These are phyloP conservation scores for Smittia sp. DNA, from an alignment of 2,888 invertebrate species.

Conservation along the genomic window DNA sequence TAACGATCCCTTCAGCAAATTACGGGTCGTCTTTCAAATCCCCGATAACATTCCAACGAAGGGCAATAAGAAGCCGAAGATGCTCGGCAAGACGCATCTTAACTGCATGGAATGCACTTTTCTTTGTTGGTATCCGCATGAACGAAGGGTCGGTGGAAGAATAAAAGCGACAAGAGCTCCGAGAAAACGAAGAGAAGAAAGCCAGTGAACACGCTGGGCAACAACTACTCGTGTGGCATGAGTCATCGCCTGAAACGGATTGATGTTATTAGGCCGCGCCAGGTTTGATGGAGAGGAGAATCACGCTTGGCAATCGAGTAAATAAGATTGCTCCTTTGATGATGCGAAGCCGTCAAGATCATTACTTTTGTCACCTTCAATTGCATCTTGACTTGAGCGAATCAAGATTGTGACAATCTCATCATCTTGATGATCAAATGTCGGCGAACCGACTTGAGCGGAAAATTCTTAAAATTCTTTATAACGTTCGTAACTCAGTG, in stretches of 20 bases:
- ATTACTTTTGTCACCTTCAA: not conserved
- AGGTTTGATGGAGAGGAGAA: not conserved
- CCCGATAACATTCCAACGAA: not conserved
- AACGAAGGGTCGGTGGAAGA: not conserved
- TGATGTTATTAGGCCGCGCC: slow-evolving; percentile 13
- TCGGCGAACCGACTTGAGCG: no score
- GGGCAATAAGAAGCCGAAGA: not conserved
- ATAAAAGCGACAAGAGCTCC: not conserved
- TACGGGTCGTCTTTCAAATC: not conserved
- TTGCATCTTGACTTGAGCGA: not conserved
- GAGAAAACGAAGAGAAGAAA: not conserved
- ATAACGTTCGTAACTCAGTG: not conserved
- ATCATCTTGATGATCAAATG: not conserved
- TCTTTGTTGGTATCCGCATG: not conserved
- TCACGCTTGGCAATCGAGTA: not conserved
- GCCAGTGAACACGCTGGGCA: slow-evolving; percentile 1
- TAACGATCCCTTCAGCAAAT: no score
- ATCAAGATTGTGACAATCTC: slow-evolving; percentile 5
- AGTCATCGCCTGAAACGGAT: slow-evolving; percentile 25
- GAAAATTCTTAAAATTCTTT: not conserved
- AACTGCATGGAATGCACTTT: slow-evolving; percentile 7
- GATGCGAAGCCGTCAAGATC: not conserved
- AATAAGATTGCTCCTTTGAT: not conserved
- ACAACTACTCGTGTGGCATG: not conserved
- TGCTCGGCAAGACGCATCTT: not conserved